Evolutionary conservation across 2,888 invertebrate genomes (phyloP).

Genomic region (Nemotelus pantherinus): DNA sequence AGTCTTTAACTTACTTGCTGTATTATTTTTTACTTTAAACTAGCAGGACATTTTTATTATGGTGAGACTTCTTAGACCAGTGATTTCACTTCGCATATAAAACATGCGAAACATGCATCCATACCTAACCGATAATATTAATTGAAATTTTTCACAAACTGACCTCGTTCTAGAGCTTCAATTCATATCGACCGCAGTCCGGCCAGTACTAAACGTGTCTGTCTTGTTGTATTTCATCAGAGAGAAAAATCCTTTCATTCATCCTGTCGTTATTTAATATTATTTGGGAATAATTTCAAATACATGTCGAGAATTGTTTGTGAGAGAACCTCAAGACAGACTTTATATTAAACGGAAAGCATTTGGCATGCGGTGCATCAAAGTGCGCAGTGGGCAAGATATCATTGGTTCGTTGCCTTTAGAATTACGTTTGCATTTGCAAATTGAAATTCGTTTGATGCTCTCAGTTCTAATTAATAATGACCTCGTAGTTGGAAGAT

Average conservation of each 20-base stretch:
- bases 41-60: no score
- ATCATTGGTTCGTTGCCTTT: neutral
- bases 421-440: slow-evolving; percentile 19
- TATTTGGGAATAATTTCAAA: neutral
- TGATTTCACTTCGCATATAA: no score
- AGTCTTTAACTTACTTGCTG: no score
- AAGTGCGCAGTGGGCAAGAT: neutral
- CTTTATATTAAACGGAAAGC: slow-evolving; percentile 31
- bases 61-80: no score
- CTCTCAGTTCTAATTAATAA: slow-evolving; percentile 25
- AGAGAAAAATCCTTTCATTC: neutral
- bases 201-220: no score
- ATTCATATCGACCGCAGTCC: no score
- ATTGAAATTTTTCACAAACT: no score
- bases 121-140: no score
- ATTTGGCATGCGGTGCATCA: slow-evolving; percentile 15
- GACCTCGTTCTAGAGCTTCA: no score
- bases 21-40: no score
- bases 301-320: neutral
- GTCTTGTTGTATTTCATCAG: no score
- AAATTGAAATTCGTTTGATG: slow-evolving; percentile 19
- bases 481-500: neutral
- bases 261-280: neutral
- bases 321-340: slow-evolving; percentile 20
- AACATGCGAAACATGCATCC: no score